phyloP scores from a whole-genome alignment of 2,113 vertebrate species.

The Cyanistes caeruleus region DNA sequence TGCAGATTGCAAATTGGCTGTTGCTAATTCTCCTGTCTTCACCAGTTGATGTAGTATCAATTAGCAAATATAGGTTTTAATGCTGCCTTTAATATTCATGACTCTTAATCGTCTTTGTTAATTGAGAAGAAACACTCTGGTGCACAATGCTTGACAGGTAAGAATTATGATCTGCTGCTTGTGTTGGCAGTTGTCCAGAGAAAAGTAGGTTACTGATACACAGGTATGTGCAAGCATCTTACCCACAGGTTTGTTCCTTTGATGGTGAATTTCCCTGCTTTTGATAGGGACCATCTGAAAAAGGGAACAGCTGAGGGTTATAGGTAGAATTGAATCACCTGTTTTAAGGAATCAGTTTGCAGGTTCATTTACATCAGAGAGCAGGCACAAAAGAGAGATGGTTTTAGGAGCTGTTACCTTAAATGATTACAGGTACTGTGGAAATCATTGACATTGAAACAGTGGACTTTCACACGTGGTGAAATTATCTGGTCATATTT shows the following conservation, averaged over 20 bases:
- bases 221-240: not conserved
- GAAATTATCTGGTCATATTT: not conserved
- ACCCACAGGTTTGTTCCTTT: not conserved
- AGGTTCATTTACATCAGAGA: not conserved
- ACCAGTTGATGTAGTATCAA: constrained; percentile 57
- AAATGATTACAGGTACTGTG: not conserved
- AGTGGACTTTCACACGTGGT: not conserved
- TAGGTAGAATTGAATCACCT: not conserved
- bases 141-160: constrained; percentile 60
- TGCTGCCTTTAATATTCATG: constrained; percentile 72
- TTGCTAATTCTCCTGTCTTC: constrained; percentile 48
- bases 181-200: constrained; percentile 56
- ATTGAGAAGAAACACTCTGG: constrained; percentile 69
- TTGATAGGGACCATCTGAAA: not conserved
- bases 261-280: not conserved
- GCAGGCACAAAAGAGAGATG: not conserved
- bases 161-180: constrained; percentile 63
- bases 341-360: not conserved
- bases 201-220: constrained; percentile 37
- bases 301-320: not conserved
- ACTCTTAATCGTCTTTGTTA: constrained; percentile 75
- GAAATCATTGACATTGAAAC: not conserved
- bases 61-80: constrained; percentile 70
- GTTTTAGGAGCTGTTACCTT: not conserved
- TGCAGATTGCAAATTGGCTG: constrained; percentile 41